phyloP scores from a whole-genome alignment of 2,888 invertebrate genomes.

The Elmis aenea region DNA sequence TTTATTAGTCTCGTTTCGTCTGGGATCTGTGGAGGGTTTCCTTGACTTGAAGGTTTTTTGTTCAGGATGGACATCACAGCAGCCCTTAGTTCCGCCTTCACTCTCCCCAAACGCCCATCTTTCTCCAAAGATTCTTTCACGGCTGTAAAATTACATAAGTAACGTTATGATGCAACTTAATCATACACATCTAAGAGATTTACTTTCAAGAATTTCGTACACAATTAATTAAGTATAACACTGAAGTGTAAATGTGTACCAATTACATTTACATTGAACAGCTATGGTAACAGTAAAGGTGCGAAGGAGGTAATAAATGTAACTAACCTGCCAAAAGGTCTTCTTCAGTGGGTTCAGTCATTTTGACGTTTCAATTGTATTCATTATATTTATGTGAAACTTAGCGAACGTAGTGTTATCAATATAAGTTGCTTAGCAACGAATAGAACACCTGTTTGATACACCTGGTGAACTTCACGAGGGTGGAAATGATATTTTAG shows the following conservation, averaged over 20 bases:
- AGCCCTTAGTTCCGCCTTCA: slow-evolving; percentile 43
- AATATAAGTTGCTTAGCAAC: too few species aligned
- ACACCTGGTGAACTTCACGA: too few species aligned
- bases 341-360: slow-evolving; percentile 37
- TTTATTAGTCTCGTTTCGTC: slow-evolving; percentile 54
- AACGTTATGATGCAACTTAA: too few species aligned
- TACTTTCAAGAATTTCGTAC: background rate
- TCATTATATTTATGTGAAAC: too few species aligned
- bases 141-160: slow-evolving; percentile 29
- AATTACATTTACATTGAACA: too few species aligned
- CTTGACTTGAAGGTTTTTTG: slow-evolving; percentile 29
- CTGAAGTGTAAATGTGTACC: background rate
- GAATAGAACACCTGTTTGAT: too few species aligned
- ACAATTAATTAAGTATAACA: background rate
- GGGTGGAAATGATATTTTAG: too few species aligned
- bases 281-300: too few species aligned
- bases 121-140: slow-evolving; percentile 42
- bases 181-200: background rate
- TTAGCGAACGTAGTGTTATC: too few species aligned
- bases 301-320: too few species aligned
- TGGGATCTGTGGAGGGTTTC: slow-evolving; percentile 37
- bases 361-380: too few species aligned
- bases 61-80: slow-evolving; percentile 44
- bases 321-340: slow-evolving; percentile 39
- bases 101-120: slow-evolving; percentile 41